Percentiles rank a stretch among this genome's conserved stretches.
Evolutionary conservation across 1,140 invertebrate genomes (phyloP).

Genomic region (Drosophila jambulina): DNA sequence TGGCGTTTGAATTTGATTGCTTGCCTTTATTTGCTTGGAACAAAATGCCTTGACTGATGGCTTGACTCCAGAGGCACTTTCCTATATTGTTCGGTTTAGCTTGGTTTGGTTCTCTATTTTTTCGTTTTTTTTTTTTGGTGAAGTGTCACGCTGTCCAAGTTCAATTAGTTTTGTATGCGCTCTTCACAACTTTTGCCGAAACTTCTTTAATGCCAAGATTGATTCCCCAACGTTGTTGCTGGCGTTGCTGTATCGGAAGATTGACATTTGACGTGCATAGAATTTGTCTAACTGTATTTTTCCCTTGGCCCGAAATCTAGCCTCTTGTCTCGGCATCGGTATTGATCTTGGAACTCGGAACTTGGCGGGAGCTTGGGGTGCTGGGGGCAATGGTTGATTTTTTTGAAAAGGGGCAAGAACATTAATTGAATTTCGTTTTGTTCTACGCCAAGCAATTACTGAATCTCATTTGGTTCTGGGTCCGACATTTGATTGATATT

Average conservation of each 20-base stretch:
- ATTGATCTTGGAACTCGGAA: slow-evolving; percentile 39
- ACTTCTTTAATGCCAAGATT: slow-evolving; percentile 75
- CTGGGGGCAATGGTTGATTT: slow-evolving; percentile 20
- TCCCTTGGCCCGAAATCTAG: slow-evolving; percentile 52
- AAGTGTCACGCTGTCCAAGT: slow-evolving; percentile 83
- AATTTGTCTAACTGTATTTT: slow-evolving; percentile 80
- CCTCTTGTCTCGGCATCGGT: slow-evolving; percentile 43
- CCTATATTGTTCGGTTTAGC: slow-evolving; percentile 49
- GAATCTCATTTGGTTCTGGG: slow-evolving; percentile 9
- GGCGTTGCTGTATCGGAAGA: slow-evolving; percentile 47
- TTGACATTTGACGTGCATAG: slow-evolving; percentile 83
- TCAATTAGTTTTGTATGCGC: slow-evolving; percentile 80
- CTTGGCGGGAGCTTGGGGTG: slow-evolving; percentile 11
- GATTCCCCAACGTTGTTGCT: slow-evolving; percentile 59
- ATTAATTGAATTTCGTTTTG: slow-evolving; percentile 20
- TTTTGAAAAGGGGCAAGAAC: slow-evolving; percentile 11
- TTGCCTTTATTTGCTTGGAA: slow-evolving; percentile 78
- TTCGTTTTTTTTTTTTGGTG: slow-evolving; percentile 49
- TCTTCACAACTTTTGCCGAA: slow-evolving; percentile 73
- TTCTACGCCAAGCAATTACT: slow-evolving; percentile 26
- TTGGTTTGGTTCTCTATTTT: slow-evolving; percentile 15
- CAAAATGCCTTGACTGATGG: slow-evolving; percentile 80
- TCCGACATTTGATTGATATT: slow-evolving; percentile 32
- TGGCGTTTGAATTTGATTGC: slow-evolving; percentile 77
- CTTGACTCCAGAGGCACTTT: slow-evolving; percentile 40